A percentile compares a stretch with the other conserved stretches of the same genome.
Evolutionary conservation across 2,113 vertebrate species (phyloP).

Genomic region (Bos javanicus): DNA sequence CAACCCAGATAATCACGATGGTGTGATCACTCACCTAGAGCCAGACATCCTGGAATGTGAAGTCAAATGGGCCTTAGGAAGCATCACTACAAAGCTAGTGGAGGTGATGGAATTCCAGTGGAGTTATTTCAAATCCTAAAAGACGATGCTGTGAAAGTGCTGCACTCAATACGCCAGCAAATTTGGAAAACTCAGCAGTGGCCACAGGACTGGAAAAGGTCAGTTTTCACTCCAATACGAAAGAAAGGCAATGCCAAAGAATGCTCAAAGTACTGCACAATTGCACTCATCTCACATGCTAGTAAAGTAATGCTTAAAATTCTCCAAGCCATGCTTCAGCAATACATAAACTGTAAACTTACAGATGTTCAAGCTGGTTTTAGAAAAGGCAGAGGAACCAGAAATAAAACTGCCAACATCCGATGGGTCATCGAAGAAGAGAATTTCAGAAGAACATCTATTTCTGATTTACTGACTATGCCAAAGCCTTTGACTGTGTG

Average conservation of each 20-base stretch:
- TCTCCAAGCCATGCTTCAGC: background rate
- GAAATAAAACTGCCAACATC: background rate
- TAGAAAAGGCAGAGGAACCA: background rate
- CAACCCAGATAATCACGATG: accelerated
- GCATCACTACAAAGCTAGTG: background rate
- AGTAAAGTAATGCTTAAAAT: background rate
- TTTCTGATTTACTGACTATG: background rate
- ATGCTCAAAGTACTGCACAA: background rate
- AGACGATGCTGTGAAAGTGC: background rate
- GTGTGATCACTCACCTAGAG: background rate
- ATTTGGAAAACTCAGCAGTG: background rate
- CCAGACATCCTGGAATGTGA: background rate
- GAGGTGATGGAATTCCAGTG: background rate
- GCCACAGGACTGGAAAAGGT: background rate
- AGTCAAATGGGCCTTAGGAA: background rate
- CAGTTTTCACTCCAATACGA: background rate
- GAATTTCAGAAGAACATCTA: background rate
- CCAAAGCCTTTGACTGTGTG: background rate
- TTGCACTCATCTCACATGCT: background rate
- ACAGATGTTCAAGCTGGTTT: background rate
- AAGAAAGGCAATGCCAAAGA: background rate
- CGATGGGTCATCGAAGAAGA: background rate
- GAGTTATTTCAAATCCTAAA: background rate
- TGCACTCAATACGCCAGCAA: background rate
- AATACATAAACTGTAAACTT: background rate